Base-by-base conservation (phyloP, 1,140 invertebrate species). In the Vanessa tameamea region DNA sequence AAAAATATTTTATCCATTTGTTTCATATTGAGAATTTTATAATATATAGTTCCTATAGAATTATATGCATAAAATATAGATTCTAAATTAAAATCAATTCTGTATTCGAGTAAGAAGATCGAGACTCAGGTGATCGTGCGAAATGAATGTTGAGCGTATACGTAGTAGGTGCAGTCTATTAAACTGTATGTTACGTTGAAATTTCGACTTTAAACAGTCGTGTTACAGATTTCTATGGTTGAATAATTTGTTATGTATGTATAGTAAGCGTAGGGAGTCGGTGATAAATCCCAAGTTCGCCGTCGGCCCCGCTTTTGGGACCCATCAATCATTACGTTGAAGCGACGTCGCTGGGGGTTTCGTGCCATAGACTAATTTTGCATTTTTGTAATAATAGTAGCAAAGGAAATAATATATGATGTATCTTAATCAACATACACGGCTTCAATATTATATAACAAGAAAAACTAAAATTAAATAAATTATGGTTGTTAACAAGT, bases 261-360 rank as follows among this genome's bases (percentile, higher is more conserved):
- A 23, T 23, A 63, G 81, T 79, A 85, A 73, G 76, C 70, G 78
- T 68, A 67, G 79, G 79, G 81, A 84, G 84, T 80, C 82, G 84
- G 78, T 85, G 82, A 91, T 91, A 92, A 90, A 92, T 92, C 87
- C 82, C 76, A 77, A 78, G 83, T 80, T 85, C 75, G 89, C 90
- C 87, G 90, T 81, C 84, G 85, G 89, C 83, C 79, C 81, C 73
- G 79, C 84, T 86, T 90, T 90, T 79, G 88, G 86, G 85, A 86
- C 75, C 86, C 80, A 92, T 92, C 89, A 87, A 90, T 92, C 89
- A 92, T 88, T 83, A 67, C 70, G 78, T 81, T 79, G 82, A 50
- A 83, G 79, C 81, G 69, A 84, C 84, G 81, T 85, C 85, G 84
- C 84, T 83, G 84, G 84, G 82, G 82, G 84, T 84, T 83, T 78